Evolutionary conservation across 2,888 invertebrate genomes (phyloP), one percentile per base, ranked within the genome.

Genomic region (Xestia c-nigrum): DNA sequence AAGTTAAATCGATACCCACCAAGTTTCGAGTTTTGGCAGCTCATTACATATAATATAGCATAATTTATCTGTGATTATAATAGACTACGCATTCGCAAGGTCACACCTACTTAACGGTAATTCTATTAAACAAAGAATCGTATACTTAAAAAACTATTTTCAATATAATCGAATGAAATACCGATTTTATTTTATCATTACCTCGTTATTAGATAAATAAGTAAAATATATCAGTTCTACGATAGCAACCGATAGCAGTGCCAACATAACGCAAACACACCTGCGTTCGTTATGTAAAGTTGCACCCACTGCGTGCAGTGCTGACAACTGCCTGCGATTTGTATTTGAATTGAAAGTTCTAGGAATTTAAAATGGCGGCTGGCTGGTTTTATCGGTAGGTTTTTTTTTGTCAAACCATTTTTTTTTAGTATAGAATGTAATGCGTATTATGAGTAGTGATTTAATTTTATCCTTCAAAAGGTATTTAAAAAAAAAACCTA

Each of bases 231-330:
- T 57, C 61, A 63, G 47, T 71, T 67, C 55, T 55, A 76, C 65
- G 83, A 83, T 83, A 85, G 70, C 59, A 65, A 76, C 19, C 75
- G 85, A 85, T 84, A 85, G 81, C 40, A 40, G 9, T 73, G 65
- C 74, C 85, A 87, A 81, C 87, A 74, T 61, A 81, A 78, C 74
- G 50, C 84, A 66, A 84, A 85, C 86, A 59, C 86, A 84, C 84
- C 87, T 78, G 85, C 74, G 68, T 63, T 68, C 55, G 65, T 68
- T 85, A 69, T 47, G 61, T 78, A 50, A 87, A 72, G 81, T 87
- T 87, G 85, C 71, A 63, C 72, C 69, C 24, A 87, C 75, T 85
- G 87, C 64, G 55, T 31, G 64, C 81, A 76, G 73, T 74, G 68
- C 75, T 85, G 78, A 71, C 87, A 85, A 85, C 87, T 66, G 65